Base-by-base conservation (phyloP, 2,888 invertebrate species). In the Argynnis bischoffii region DNA sequence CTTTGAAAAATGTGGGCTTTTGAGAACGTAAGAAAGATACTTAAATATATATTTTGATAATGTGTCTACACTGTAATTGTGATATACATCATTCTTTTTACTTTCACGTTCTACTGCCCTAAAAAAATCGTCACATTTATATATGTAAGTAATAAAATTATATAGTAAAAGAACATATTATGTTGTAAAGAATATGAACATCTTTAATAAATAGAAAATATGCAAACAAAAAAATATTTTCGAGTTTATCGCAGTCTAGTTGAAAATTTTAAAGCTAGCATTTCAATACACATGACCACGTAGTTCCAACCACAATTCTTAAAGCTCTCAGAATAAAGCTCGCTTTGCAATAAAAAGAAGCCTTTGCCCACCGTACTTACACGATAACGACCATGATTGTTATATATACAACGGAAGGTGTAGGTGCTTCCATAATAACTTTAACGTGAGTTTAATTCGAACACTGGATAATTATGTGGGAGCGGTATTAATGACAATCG, bases 401-500 rank as follows among this genome's bases (percentile, higher is more conserved):
- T 82, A 26, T 5, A 26, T 26, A 82, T 81, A 81, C 79, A 79
- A 75, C 75, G 74, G 76, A 78, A 81, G 76, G 81, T 48, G 48
- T 84, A 83, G 81, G 83, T 84, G 82, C 81, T 81, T 75, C 81
- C 74, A 78, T 86, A 85, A 85, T 86, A 86, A 82, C 81, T 81
- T 82, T 79, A 82, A 81, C 79, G 80, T 74, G 77, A 83, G 79
- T 81, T 85, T 84, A 83, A 86, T 84, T 87, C 80, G 77, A 82
- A 80, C 80, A 77, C 75, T 74, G 77, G 74, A 72, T 73, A 73
- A 74, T 76, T 79, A 76, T 76, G 76, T 79, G 76, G 75, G 76
- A 76, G 75, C 74, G 67, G 73, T 72, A 79, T 81, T 80, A 81
- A 74, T 69, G 72, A 79, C 73, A 77, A 68, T 78, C 77, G 74